Evolutionary conservation across 1,140 invertebrate genomes (phyloP).

Genomic region (Drosophila nannoptera): DNA sequence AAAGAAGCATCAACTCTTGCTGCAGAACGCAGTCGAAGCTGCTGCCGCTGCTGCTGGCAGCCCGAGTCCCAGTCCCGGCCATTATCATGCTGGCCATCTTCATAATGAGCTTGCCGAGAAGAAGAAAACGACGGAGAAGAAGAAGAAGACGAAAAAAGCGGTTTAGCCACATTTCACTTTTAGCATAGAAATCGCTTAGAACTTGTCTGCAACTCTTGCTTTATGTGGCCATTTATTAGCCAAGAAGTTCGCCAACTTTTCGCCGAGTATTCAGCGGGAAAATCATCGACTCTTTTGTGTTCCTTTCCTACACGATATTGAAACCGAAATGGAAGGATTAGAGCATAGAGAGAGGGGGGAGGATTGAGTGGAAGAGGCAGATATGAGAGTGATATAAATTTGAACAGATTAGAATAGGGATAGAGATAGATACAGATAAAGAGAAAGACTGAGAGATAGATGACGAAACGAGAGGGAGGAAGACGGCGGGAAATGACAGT

Average conservation of each 20-base stretch:
- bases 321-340: neutral
- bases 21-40: slow-evolving; percentile 22
- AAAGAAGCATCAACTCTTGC: neutral
- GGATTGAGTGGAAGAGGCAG: too few relatives aligned
- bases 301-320: too few relatives aligned
- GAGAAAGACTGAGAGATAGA: too few relatives aligned
- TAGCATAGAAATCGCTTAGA: slow-evolving; percentile 75
- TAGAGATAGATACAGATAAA: too few relatives aligned
- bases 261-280: neutral
- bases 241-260: slow-evolving; percentile 17
- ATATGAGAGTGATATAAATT: too few relatives aligned
- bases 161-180: slow-evolving; percentile 73
- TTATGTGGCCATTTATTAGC: slow-evolving; percentile 21
- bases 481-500: too few relatives aligned
- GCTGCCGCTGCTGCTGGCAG: slow-evolving; percentile 15
- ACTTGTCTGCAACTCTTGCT: slow-evolving; percentile 53
- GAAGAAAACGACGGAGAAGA: neutral
- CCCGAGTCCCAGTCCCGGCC: neutral
- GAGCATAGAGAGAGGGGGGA: too few relatives aligned
- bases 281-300: too few relatives aligned
- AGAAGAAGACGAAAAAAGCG: slow-evolving; percentile 39
- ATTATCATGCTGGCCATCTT: slow-evolving; percentile 14
- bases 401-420: too few relatives aligned
- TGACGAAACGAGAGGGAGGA: too few relatives aligned
- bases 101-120: slow-evolving; percentile 11